Evolutionary conservation across 2,888 invertebrate species (phyloP).

Genomic region (Pheosia gnoma): DNA sequence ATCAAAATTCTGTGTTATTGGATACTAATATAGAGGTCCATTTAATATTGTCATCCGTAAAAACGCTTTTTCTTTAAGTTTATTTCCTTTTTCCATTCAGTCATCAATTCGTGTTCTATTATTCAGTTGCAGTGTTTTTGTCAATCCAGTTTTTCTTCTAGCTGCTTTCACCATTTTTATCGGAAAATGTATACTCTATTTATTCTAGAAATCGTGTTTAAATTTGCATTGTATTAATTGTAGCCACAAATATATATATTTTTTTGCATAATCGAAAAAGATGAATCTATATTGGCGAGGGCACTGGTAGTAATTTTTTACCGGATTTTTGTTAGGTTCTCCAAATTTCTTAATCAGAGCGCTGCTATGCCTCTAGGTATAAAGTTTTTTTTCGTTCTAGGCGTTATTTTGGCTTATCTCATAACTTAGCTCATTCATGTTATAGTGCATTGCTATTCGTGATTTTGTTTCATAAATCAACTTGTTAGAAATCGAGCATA

Average conservation of each 20-base stretch:
- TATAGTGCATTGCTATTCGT: too few species aligned
- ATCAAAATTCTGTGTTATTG: not conserved
- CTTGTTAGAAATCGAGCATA: not conserved
- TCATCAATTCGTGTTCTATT: not conserved
- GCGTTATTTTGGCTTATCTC: too few species aligned
- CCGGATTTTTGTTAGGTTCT: too few species aligned
- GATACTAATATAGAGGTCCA: not conserved
- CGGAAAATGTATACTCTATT: not conserved
- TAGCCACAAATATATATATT: not conserved
- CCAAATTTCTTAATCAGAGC: too few species aligned
- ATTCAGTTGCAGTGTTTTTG: not conserved
- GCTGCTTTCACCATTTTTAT: conserved; percentile 1
- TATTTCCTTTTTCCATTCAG: not conserved
- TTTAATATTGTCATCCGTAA: not conserved
- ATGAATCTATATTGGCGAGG: not conserved
- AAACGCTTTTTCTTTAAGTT: too few species aligned
- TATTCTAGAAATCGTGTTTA: not conserved
- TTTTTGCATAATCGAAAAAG: conserved; percentile 1
- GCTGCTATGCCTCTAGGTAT: too few species aligned
- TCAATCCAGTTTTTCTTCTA: not conserved
- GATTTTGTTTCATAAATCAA: too few species aligned
- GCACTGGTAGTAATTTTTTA: not conserved
- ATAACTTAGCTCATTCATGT: too few species aligned
- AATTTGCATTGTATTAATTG: not conserved
- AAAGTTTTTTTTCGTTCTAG: too few species aligned